Conservation (phyloP, 2,888 invertebrate genomes). For the Drosophila hamatofila region DNA sequence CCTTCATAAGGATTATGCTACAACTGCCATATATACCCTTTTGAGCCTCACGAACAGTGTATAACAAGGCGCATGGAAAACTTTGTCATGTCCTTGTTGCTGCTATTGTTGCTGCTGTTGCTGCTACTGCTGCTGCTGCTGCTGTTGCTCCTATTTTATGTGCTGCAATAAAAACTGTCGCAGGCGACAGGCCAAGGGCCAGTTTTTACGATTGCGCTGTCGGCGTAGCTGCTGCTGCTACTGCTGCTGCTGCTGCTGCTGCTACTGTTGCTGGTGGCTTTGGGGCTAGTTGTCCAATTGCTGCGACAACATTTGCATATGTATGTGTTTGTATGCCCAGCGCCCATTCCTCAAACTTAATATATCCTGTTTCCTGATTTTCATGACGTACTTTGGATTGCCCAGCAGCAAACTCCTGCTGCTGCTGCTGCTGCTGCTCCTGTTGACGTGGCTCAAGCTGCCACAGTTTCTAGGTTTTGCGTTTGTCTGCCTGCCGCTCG, state of each 20-base stretch:
- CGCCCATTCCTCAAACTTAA: conserved; percentile 77
- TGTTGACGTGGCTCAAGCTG: conserved; percentile 35
- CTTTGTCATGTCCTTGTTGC: conserved; percentile 64
- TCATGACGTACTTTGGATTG: conserved; percentile 74
- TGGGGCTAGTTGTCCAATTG: conserved; percentile 66
- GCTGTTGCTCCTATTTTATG: conserved; percentile 70
- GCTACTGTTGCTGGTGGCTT: conserved; percentile 55
- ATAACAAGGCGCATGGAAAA: conserved; percentile 59
- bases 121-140: conserved; percentile 33
- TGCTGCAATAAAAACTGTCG: conserved; percentile 78
- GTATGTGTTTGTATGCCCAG: conserved; percentile 58
- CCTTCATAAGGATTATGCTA: no score
- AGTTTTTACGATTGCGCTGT: conserved; percentile 68
- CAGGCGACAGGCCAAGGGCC: conserved; percentile 72
- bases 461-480: conserved; percentile 64
- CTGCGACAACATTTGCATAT: conserved; percentile 71
- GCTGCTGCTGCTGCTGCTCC: conserved; percentile 7
- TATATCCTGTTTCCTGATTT: conserved; percentile 81
- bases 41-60: not conserved
- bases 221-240: conserved; percentile 41
- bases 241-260: conserved; percentile 47
- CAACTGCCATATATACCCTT: not conserved
- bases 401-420: conserved; percentile 30
- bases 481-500: conserved; percentile 1
- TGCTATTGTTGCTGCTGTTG: conserved; percentile 38